These are phyloP conservation scores for Saguinus midas DNA, from an alignment of 2,113 vertebrate species.

Conservation along the genomic window DNA sequence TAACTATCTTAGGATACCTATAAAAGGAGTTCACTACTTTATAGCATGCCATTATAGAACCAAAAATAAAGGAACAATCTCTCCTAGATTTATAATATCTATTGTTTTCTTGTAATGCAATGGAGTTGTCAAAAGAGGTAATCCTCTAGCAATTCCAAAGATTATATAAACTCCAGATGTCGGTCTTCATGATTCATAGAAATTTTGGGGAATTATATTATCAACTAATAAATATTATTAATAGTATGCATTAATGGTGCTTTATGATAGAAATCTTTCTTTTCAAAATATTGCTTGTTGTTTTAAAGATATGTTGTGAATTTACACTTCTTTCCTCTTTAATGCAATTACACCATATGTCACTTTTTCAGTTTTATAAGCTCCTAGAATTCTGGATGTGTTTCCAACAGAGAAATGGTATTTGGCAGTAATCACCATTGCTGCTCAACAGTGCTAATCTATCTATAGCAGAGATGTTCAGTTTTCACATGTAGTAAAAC, in stretches of 20 bases:
- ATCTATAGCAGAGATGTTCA: neutral
- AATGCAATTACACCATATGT: neutral
- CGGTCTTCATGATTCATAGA: neutral
- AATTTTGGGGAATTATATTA: neutral
- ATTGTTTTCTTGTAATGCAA: neutral
- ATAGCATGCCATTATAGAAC: neutral
- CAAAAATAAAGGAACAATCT: neutral
- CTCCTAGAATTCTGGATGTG: neutral
- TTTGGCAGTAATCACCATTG: conserved; percentile 44
- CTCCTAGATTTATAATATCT: neutral
- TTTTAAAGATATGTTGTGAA: neutral
- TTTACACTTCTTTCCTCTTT: neutral
- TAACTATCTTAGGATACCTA: neutral
- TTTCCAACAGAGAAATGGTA: conserved; percentile 32
- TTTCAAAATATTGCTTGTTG: neutral
- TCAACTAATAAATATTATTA: neutral
- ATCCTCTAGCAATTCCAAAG: neutral
- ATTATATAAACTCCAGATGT: neutral
- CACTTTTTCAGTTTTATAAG: conserved; percentile 41
- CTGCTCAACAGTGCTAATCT: neutral
- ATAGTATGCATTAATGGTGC: neutral
- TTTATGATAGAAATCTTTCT: neutral
- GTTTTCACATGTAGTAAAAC: neutral
- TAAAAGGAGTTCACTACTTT: neutral
- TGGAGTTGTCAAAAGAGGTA: neutral